These are phyloP conservation scores for Capromys pilorides DNA, from an alignment of 2,797 vertebrate genomes.

Conservation along the genomic window DNA sequence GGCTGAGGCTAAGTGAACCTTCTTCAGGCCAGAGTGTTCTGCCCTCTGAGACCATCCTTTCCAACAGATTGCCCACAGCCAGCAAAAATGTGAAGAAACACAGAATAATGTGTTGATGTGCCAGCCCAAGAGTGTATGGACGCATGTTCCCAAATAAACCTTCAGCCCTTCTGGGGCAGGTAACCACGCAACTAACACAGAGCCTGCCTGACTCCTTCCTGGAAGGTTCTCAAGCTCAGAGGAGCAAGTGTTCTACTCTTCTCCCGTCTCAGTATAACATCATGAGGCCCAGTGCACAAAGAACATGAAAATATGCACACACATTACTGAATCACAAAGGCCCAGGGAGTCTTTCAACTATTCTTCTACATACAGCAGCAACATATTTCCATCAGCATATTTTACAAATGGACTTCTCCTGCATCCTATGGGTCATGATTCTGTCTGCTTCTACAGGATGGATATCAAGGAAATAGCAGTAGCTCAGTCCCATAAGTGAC, in stretches of 20 bases:
- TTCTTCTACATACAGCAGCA: too few species aligned
- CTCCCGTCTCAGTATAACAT: background rate
- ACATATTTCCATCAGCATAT: too few species aligned
- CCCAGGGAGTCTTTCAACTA: background rate
- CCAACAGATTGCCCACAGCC: background rate
- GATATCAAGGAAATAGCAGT: too few species aligned
- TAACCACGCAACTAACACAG: background rate
- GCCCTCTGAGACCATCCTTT: background rate
- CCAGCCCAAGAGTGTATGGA: background rate
- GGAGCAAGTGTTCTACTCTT: background rate
- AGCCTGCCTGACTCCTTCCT: background rate
- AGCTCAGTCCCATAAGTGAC: too few species aligned
- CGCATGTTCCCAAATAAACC: background rate
- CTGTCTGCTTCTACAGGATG: too few species aligned
- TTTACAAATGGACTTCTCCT: too few species aligned
- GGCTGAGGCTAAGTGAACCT: background rate
- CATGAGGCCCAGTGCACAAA: background rate
- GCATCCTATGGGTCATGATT: too few species aligned
- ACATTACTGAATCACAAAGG: background rate
- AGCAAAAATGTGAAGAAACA: conserved; percentile 40
- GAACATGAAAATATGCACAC: background rate
- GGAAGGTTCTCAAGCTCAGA: too few species aligned
- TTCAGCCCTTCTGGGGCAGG: background rate
- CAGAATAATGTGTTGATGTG: background rate
- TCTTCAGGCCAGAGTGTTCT: background rate